Conservation (phyloP, 2,797 vertebrate species). For the Basileuterus tristriatus region DNA sequence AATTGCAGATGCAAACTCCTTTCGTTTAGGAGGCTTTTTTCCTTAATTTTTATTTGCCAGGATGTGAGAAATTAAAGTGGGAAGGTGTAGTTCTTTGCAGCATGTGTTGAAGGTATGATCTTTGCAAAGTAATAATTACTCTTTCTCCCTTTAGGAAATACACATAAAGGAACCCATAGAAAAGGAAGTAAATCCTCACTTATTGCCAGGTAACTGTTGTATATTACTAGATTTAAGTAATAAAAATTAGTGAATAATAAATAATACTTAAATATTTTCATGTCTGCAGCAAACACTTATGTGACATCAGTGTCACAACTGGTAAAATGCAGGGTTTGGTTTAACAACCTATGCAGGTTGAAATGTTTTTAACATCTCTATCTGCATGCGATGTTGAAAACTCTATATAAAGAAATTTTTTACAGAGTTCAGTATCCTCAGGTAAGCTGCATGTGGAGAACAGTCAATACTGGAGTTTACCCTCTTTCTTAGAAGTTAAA, state of each 20-base stretch:
- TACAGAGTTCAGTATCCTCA: neutral
- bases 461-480: neutral
- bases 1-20: neutral
- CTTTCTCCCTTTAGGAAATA: slow-evolving; percentile 78
- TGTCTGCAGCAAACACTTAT: neutral
- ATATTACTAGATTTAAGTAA: neutral
- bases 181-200: slow-evolving; percentile 79
- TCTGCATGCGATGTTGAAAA: neutral
- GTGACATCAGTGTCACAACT: neutral
- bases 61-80: neutral
- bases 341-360: neutral
- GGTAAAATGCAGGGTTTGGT: neutral
- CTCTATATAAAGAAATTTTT: neutral
- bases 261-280: neutral
- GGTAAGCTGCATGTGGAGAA: neutral
- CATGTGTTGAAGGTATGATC: neutral
- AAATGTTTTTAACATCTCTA: neutral
- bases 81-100: neutral
- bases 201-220: slow-evolving; percentile 81
- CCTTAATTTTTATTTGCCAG: neutral
- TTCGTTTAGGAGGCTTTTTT: neutral
- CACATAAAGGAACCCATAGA: slow-evolving; percentile 76
- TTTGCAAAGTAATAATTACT: slow-evolving; percentile 20
- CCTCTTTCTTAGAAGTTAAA: neutral
- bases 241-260: neutral